Conservation (phyloP, 1,140 invertebrate genomes). For the Cardiocondyla obscurior region DNA sequence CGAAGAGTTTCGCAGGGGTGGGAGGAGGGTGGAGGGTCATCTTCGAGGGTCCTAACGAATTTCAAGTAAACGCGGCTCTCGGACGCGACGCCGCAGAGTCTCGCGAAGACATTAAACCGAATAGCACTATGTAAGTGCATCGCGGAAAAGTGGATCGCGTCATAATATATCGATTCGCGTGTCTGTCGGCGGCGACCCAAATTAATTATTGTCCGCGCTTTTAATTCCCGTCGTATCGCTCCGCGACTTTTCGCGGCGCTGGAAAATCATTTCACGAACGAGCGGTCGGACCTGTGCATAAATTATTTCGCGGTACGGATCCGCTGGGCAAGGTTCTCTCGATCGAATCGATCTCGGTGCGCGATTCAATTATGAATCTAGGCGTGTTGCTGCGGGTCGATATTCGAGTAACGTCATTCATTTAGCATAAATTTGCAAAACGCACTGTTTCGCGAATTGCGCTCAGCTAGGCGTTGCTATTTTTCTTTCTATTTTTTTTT, state of each 20-base stretch:
- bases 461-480: neutral
- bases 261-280: neutral
- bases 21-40: too few species aligned
- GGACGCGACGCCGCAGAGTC: neutral
- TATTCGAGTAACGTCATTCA: neutral
- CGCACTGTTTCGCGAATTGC: neutral
- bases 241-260: neutral
- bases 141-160: constrained; percentile 29
- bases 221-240: constrained; percentile 42
- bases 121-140: neutral
- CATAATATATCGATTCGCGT: constrained; percentile 41
- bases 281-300: neutral
- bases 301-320: neutral
- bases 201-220: constrained; percentile 61
- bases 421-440: neutral
- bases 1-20: constrained; percentile 58
- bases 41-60: neutral
- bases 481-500: neutral
- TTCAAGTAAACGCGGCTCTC: neutral
- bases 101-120: constrained; percentile 1
- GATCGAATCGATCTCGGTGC: neutral
- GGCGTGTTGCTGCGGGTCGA: neutral
- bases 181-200: constrained; percentile 27
- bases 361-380: constrained; percentile 14
- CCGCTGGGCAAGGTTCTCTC: neutral